Base-by-base conservation (phyloP, 2,113 vertebrate species). In the Dascyllus trimaculatus region DNA sequence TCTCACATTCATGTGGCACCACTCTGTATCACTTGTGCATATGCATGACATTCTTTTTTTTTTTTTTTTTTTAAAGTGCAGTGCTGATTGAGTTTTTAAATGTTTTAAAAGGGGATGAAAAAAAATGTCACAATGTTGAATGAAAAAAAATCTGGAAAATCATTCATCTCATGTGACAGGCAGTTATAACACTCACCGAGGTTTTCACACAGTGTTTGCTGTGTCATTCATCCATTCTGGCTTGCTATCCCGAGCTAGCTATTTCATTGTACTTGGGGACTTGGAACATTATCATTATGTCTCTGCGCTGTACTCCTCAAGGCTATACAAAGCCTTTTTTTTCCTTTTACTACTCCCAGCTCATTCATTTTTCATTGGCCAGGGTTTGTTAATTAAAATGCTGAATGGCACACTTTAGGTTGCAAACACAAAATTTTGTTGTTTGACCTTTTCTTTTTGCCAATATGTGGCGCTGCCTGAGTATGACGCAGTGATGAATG, bases 361-460 rank as follows among this genome's bases (percentile, higher is more conserved):
- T 89, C 82, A 81, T 89, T 89, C 81, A 88, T 93, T 88, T 90
- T 92, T 89, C 88, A 89, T 78, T n/a, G 59, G 61, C 59, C 48
- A 4, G 5, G 57, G 64, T 82, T 82, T 84, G 85, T 92, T 93
- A 91, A 93, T 93, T 93, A 92, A 91, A 92, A 91, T 88, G 87
- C 91, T 91, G 91, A 93, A 92, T 91, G 87, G 81, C 81, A 70
- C 90, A 93, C 90, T 92, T 94, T 91, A 88, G 78, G 88, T 85
- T 80, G 87, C 72, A 75, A 92, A 87, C 84, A 86, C 76, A 78
- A 83, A 80, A 90, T 91, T 86, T 83, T 85, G 88, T 88, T 93
- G 89, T 87, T 81, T 92, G 90, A 92, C 89, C 91, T 93, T 94
- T 92, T 88, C 84, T 76, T 82, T 73, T 62, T 77, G 82, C 89